Conservation (phyloP, 2,797 vertebrate species). For the Decapterus maruadsi region DNA sequence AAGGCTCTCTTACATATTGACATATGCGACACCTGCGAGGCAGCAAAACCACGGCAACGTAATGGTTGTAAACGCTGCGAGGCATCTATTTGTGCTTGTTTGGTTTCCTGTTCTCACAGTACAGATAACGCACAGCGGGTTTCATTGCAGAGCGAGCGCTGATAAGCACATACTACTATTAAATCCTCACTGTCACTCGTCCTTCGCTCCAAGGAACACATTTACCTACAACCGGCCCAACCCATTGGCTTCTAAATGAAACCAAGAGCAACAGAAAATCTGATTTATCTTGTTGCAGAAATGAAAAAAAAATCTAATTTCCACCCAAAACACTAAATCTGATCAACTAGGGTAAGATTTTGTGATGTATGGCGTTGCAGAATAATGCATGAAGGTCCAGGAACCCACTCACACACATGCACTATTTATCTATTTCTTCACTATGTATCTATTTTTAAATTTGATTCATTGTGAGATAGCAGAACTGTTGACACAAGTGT, state of each 20-base stretch:
- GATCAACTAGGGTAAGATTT: neutral
- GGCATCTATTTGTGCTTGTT: conserved; percentile 4
- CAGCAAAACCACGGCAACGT: neutral
- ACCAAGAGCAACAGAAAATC: neutral
- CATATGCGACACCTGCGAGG: conserved; percentile 4
- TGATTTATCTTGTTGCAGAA: neutral
- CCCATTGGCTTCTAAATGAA: neutral
- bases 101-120: conserved; percentile 63
- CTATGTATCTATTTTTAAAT: no score
- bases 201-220: neutral
- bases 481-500: no score
- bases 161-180: neutral
- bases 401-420: neutral
- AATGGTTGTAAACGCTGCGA: neutral
- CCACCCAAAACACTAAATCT: neutral
- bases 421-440: no score
- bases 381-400: neutral
- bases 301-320: neutral
- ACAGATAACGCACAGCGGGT: conserved; percentile 10
- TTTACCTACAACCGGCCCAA: neutral
- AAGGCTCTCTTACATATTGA: neutral
- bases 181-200: neutral
- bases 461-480: no score
- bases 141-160: neutral
- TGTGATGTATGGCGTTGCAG: no score